Evolutionary conservation across 2,797 vertebrate genomes (phyloP), one percentile per base, ranked within the genome.

Genomic region (Mormyrus proboscirostris): DNA sequence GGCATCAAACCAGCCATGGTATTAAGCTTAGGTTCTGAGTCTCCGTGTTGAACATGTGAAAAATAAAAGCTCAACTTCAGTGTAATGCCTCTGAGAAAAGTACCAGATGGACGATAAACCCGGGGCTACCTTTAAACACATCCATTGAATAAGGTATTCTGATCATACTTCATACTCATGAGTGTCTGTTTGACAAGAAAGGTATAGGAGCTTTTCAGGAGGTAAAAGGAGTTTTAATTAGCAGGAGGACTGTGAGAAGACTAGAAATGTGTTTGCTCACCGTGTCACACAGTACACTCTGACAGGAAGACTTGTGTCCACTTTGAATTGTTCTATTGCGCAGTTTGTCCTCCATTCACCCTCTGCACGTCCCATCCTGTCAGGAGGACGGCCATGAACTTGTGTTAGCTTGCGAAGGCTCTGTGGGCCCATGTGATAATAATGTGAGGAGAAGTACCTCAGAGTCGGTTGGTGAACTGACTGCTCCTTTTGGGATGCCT

Each of bases 61-160:
- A 92, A 92, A 92, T 95, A 94, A 96, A 94, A 95, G 95, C 95
- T 95, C 95, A 93, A 47, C 88, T 88, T 93, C 93, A 95, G 95
- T 94, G 94, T 95, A 95, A 94, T 91, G 89, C 94, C 95, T 93
- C 93, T 88, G 92, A 95, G 92, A 93, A 91, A 94, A 92, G 94
- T 94, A 96, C 95, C 97, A 97, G 97, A 82, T 82, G 41, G 41
- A 47, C n/a, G 19, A 82, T 47, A 82, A 82, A 47, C 38, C 76
- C 8, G 2, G 41, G 29, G 41, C 76, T 82, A 82, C 76, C 76
- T 82, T 82, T 47, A 82, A 82, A 82, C 41, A 82, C 19, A 82
- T 22, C 76, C 76, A 82, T 82, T 82, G 47, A 82, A 82, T 82
- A 82, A 82, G 19, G 41, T 22, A 44, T 82, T 82, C 76, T 8